phyloP scores from a whole-genome alignment of 2,113 vertebrate species.

The Vanacampus margaritifer region DNA sequence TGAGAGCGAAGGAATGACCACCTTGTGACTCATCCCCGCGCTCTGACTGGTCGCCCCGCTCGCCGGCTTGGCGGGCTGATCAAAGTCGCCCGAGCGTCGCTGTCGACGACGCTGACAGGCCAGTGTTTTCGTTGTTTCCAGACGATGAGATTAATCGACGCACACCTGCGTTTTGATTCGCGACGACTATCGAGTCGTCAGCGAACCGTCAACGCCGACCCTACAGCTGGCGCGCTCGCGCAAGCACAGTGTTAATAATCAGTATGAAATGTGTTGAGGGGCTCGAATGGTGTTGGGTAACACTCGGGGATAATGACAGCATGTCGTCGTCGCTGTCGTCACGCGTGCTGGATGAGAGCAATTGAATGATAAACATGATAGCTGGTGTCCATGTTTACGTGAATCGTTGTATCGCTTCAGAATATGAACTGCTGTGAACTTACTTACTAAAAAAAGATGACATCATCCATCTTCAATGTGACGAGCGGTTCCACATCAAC shows the following conservation, averaged over 20 bases:
- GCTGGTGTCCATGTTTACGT: background rate
- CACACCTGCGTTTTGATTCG: constrained; percentile 72
- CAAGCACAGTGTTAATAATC: constrained; percentile 52
- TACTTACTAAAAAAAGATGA: background rate
- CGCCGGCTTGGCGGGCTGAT: constrained; percentile 48
- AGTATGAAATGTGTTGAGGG: constrained; percentile 55
- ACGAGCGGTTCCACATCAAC: background rate
- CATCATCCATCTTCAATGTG: background rate
- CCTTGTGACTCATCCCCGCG: constrained; percentile 55
- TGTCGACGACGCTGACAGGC: constrained; percentile 51
- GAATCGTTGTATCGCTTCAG: too few relatives aligned
- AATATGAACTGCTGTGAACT: background rate
- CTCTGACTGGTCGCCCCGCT: constrained; percentile 49
- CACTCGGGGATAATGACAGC: background rate
- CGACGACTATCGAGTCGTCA: constrained; percentile 53
- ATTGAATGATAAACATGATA: background rate
- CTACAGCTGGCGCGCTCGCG: constrained; percentile 52
- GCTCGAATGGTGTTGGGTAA: constrained; percentile 32
- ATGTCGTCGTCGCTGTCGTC: background rate
- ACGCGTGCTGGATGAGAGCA: background rate
- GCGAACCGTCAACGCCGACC: constrained; percentile 60
- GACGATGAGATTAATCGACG: constrained; percentile 70
- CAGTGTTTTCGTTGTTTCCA: constrained; percentile 43
- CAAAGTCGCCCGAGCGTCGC: constrained; percentile 58
- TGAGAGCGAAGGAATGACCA: constrained; percentile 47